Evolutionary conservation across 2,113 vertebrate species (phyloP).

Genomic region (Brienomyrus brachyistius): DNA sequence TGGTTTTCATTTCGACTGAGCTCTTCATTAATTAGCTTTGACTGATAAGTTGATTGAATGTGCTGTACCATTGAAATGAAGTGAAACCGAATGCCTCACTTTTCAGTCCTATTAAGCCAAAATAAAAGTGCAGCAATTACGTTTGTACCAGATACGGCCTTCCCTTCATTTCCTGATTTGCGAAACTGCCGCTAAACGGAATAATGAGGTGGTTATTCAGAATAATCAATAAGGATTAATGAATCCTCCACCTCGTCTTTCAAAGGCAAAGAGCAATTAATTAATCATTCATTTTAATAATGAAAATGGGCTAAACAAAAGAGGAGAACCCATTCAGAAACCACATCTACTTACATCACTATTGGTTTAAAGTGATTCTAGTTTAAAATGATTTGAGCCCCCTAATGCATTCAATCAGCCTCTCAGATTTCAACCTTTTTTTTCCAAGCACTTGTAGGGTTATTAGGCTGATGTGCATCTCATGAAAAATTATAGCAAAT

Average conservation of each 20-base stretch:
- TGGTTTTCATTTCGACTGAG: background rate
- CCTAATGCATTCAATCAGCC: background rate
- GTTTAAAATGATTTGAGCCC: background rate
- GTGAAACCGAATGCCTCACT: background rate
- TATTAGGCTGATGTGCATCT: background rate
- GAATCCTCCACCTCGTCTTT: background rate
- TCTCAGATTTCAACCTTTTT: background rate
- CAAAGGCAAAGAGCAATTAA: background rate
- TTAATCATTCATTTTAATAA: constrained; percentile 7
- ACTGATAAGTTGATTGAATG: background rate
- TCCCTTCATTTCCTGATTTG: background rate
- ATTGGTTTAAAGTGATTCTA: background rate
- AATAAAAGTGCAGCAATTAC: constrained; percentile 1
- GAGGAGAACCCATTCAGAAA: background rate
- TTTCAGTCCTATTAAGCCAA: constrained; percentile 1
- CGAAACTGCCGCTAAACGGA: background rate
- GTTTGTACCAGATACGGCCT: background rate
- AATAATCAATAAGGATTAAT: constrained; percentile 6
- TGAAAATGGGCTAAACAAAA: constrained; percentile 3
- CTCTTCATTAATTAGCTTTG: background rate
- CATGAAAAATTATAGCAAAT: background rate
- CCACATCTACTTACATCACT: background rate
- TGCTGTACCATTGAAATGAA: background rate
- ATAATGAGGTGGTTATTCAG: background rate
- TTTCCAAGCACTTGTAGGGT: background rate